Evolutionary conservation across 2,797 vertebrate species (phyloP), one percentile per base, ranked within the genome.

Genomic region (Crax fasciolata): DNA sequence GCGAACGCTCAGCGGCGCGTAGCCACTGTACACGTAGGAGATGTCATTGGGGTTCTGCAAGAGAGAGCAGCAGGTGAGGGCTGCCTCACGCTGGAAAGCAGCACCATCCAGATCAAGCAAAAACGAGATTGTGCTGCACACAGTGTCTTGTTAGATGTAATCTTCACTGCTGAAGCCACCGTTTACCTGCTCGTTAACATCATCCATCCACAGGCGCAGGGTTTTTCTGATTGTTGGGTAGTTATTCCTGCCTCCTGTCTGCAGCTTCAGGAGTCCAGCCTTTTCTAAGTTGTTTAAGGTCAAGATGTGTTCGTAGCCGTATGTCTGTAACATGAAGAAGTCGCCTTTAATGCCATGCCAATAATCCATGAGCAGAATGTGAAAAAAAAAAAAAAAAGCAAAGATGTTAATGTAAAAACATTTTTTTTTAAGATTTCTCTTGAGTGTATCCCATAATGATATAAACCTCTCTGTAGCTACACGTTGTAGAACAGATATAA

Each of bases 181-280:
- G 0, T 51, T 90, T 76, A 99, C 99, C 98, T 99, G 99, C 27
- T 99, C 99, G 0, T 99, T 99, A 25, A 99, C 98, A 4, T 99
- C 99, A 51, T 99, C 99, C 99, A 99, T 99, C 99, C 99, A 99
- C 67, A 99, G 97, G 78, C 99, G 99, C 13, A 99, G 96, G 0
- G 99, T 99, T 93, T 99, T 99, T 94, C 99, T 98, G 78, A 99
- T 99, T 0, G 99, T 99, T 15, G 99, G 99, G 96, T 99, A 99
- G 96, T 99, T 99, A 83, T 99, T 99, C 91, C 99, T 98, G 12
- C 99, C 98, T 23, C 98, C 97, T 0, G 96, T 97, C 97, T 99
- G 99, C 10, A 92, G 96, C 91, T 99, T 99, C 80, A 99, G 94
- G 55, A 99, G 98, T 24, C 99, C 99, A 0, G 98, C 98, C 89